Evolutionary conservation across 2,888 invertebrate genomes (phyloP), one percentile per base, ranked within the genome.

Genomic region (Laspeyria flexula): DNA sequence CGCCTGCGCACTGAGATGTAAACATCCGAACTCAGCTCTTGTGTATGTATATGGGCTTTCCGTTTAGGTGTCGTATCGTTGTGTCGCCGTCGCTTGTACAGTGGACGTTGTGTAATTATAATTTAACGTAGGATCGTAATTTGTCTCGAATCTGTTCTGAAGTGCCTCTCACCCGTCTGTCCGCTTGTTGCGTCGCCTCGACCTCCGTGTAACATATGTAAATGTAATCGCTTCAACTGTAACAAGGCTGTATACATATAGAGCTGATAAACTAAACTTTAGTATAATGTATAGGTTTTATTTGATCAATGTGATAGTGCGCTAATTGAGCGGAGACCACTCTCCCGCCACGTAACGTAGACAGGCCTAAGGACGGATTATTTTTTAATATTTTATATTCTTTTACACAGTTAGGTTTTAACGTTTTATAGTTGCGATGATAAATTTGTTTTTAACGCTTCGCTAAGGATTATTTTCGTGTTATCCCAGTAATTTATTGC

Each of bases 401-500:
- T 78, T 86, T 83, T 83, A 82, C 78, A 78, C 67, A 68, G 73
- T 65, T 87, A 85, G 79, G 70, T 71, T 75, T 77, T 71, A 75
- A 39, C n/a, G 55, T 71, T 82, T 79, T 75, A 68, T 71, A 69
- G 74, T 78, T 74, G 80, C 70, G 73, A 73, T 82, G 78, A 75
- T 81, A 77, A 76, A 68, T 76, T 76, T 73, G 76, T 83, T 82
- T n/a, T 81, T 81, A 79, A 80, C 71, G 81, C 82, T 87, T 86
- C 73, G 77, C 81, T 85, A 82, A 82, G 83, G 77, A 83, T 83
- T 84, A 84, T 84, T 86, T 85, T 88, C 79, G 86, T 86, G 84
- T 87, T 88, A 86, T 89, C 86, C 81, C 85, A 89, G 87, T 90
- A 91, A 91, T 91, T 91, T 90, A 91, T 91, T 91, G 89, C 89